Evolutionary conservation across 2,797 vertebrate genomes (phyloP).

Genomic region (Pristis pectinata): DNA sequence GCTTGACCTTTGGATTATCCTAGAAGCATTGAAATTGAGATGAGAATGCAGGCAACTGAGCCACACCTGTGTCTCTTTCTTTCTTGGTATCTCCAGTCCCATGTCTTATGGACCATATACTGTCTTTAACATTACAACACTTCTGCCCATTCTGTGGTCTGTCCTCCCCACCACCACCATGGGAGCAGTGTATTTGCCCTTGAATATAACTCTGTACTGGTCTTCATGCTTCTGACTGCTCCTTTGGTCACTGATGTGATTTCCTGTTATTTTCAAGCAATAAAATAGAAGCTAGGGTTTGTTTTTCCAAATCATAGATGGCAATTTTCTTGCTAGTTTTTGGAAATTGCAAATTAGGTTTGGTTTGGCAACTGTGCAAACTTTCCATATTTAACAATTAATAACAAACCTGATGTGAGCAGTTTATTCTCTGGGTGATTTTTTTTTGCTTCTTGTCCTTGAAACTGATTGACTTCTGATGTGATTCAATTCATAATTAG

Average conservation of each 20-base stretch:
- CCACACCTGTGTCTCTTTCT: too few species aligned
- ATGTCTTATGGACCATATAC: too few species aligned
- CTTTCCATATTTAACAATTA: neutral
- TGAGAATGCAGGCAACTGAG: too few species aligned
- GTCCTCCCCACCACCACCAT: neutral
- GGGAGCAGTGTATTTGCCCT: neutral
- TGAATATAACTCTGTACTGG: too few species aligned
- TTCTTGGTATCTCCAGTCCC: neutral
- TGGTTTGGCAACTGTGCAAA: neutral
- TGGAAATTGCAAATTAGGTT: neutral
- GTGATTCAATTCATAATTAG: conserved; percentile 18
- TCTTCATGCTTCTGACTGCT: neutral
- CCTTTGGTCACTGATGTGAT: neutral
- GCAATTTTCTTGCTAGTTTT: neutral
- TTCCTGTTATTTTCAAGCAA: neutral
- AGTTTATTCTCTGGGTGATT: neutral
- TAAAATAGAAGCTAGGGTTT: neutral
- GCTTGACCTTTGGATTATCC: too few species aligned
- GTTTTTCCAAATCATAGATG: too few species aligned
- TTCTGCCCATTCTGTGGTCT: neutral
- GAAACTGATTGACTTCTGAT: neutral
- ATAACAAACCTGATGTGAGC: neutral
- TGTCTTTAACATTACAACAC: too few species aligned
- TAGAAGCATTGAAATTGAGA: too few species aligned
- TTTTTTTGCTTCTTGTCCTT: neutral